Percentiles rank a stretch among this genome's conserved stretches.
Conservation (phyloP, 2,888 invertebrate genomes). For the Torymus texanus region DNA sequence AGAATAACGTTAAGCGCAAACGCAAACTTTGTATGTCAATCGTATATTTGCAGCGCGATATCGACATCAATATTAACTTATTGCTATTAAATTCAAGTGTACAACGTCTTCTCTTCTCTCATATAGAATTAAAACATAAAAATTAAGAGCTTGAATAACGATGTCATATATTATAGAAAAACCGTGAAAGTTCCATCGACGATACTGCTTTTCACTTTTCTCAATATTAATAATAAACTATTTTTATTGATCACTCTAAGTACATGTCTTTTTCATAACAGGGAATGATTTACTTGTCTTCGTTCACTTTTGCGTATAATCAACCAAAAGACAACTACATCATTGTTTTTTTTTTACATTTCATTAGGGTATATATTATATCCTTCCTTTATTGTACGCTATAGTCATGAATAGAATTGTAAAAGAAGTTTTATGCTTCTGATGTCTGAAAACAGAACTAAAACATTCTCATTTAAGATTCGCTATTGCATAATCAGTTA, state of each 20-base stretch:
- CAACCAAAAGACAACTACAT: conserved; percentile 40
- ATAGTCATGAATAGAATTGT: conserved; percentile 41
- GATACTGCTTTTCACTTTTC: conserved; percentile 33
- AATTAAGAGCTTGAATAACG: conserved; percentile 30
- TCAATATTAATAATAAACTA: conserved; percentile 45
- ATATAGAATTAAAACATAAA: conserved; percentile 13
- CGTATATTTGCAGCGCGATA: conserved; percentile 3
- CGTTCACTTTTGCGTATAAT: conserved; percentile 1
- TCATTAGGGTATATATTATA: conserved; percentile 27
- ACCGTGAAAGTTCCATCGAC: conserved; percentile 43
- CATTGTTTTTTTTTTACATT: conserved; percentile 14
- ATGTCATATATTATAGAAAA: conserved; percentile 28
- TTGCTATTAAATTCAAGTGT: conserved; percentile 28
- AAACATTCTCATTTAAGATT: conserved; percentile 44
- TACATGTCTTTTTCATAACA: conserved; percentile 47
- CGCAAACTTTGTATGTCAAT: background rate
- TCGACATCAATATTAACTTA: conserved; percentile 28
- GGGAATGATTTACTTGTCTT: conserved; percentile 31
- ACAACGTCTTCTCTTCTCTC: background rate
- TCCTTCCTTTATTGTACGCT: conserved; percentile 28
- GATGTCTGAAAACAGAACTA: conserved; percentile 40
- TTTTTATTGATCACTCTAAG: conserved; percentile 49
- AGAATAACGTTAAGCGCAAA: conserved; percentile 33
- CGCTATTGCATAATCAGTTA: conserved; percentile 27
- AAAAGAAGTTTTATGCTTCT: conserved; percentile 39